These are phyloP conservation scores for Tineola bisselliella DNA, from an alignment of 2,888 invertebrate genomes.

Conservation along the genomic window DNA sequence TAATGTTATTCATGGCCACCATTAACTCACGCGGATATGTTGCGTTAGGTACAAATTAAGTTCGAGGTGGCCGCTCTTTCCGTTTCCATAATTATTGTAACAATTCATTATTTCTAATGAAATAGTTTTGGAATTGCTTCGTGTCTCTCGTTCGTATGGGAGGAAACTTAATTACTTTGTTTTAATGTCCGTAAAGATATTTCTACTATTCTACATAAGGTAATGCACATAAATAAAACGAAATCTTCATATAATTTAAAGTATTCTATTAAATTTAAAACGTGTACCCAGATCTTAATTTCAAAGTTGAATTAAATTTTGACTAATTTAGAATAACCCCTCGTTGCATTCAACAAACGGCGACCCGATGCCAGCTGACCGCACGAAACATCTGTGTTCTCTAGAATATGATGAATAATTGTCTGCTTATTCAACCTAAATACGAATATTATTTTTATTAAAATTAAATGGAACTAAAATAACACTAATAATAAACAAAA, in stretches of 20 bases:
- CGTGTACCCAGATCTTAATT: too few relatives aligned
- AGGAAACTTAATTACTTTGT: background rate
- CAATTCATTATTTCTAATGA: slow-evolving; percentile 5
- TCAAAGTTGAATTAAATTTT: background rate
- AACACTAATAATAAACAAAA: too few relatives aligned
- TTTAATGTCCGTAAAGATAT: background rate
- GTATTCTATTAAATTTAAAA: too few relatives aligned
- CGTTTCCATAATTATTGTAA: background rate
- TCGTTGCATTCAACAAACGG: background rate
- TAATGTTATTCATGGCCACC: slow-evolving; percentile 46
- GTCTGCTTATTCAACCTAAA: background rate
- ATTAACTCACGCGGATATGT: slow-evolving; percentile 28
- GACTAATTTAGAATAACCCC: background rate
- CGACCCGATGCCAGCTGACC: background rate
- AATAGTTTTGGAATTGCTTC: background rate
- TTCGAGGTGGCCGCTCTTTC: slow-evolving; percentile 11
- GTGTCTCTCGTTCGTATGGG: background rate
- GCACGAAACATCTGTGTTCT: background rate
- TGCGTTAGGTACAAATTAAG: slow-evolving; percentile 13
- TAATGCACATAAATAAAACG: too few relatives aligned
- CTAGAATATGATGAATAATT: background rate
- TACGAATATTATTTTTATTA: background rate
- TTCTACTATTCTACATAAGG: background rate
- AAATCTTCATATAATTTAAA: too few relatives aligned
- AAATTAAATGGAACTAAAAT: too few relatives aligned